phyloP scores from a whole-genome alignment of 2,113 vertebrate genomes.

The Lagopus leucura region DNA sequence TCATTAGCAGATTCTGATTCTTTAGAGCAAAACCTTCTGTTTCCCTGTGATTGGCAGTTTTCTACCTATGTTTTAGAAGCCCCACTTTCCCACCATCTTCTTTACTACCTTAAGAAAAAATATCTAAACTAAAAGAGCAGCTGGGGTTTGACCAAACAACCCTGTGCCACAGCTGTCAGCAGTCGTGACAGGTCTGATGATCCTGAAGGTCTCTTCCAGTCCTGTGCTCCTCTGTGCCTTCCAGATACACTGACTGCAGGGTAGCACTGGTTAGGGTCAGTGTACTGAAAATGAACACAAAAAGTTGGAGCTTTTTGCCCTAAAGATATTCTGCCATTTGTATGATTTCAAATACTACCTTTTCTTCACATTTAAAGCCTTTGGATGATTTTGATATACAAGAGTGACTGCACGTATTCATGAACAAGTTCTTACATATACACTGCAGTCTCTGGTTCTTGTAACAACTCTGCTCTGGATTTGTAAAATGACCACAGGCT shows the following conservation, averaged over 20 bases:
- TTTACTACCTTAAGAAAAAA: neutral
- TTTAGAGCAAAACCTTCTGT: neutral
- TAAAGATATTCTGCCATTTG: neutral
- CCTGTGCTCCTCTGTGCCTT: neutral
- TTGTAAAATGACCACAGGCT: neutral
- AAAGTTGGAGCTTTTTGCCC: neutral
- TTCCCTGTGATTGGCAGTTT: neutral
- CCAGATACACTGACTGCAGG: neutral
- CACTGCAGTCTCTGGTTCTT: neutral
- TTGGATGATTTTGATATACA: neutral
- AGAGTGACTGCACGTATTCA: accelerated
- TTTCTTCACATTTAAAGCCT: neutral
- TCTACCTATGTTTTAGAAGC: neutral
- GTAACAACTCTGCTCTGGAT: neutral
- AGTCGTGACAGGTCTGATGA: neutral
- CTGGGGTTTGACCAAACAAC: neutral
- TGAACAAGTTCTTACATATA: accelerated
- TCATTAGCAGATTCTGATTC: neutral
- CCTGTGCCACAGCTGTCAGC: neutral
- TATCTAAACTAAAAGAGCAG: neutral
- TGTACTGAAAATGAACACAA: neutral
- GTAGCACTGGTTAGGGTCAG: neutral
- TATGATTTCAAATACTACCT: neutral
- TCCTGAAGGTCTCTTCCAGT: neutral
- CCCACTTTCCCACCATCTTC: neutral